These are phyloP conservation scores for Drosophila nr. perissopoda DNA, from an alignment of 2,888 invertebrate species.

Conservation along the genomic window DNA sequence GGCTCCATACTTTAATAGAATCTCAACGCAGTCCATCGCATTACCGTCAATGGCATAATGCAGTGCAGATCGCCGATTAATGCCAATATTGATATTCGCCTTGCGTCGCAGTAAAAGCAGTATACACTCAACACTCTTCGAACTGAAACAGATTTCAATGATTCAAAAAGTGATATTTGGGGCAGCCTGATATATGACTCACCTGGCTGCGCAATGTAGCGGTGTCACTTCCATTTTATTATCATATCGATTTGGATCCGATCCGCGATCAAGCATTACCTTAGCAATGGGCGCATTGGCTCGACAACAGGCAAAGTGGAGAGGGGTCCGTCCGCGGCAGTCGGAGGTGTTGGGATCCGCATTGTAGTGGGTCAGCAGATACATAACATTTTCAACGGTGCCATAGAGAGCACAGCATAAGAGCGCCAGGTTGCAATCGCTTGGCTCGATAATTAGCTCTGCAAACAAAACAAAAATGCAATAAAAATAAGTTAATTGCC, in stretches of 20 bases:
- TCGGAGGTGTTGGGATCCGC: constrained; percentile 89
- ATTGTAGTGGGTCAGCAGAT: constrained; percentile 77
- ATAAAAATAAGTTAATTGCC: neutral
- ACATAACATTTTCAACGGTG: constrained; percentile 75
- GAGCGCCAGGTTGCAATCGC: constrained; percentile 82
- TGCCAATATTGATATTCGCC: constrained; percentile 92
- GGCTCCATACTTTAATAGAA: constrained; percentile 91
- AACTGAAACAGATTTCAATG: constrained; percentile 56
- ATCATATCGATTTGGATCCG: constrained; percentile 91
- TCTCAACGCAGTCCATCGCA: constrained; percentile 90
- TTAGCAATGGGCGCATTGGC: constrained; percentile 90
- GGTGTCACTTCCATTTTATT: constrained; percentile 89
- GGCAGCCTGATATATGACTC: constrained; percentile 26
- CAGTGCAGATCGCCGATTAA: constrained; percentile 90
- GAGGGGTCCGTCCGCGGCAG: constrained; percentile 88
- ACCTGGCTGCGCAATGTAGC: constrained; percentile 91
- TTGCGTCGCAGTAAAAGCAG: constrained; percentile 89
- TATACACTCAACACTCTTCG: constrained; percentile 84
- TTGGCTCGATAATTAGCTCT: constrained; percentile 79
- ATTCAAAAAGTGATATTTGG: neutral
- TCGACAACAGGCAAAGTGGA: constrained; percentile 92
- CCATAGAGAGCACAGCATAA: constrained; percentile 82
- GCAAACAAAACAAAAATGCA: neutral
- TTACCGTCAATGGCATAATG: constrained; percentile 94
- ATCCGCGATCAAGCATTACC: constrained; percentile 89